Base-by-base conservation (phyloP, 1,140 invertebrate species). In the Oryzaephilus surinamensis region DNA sequence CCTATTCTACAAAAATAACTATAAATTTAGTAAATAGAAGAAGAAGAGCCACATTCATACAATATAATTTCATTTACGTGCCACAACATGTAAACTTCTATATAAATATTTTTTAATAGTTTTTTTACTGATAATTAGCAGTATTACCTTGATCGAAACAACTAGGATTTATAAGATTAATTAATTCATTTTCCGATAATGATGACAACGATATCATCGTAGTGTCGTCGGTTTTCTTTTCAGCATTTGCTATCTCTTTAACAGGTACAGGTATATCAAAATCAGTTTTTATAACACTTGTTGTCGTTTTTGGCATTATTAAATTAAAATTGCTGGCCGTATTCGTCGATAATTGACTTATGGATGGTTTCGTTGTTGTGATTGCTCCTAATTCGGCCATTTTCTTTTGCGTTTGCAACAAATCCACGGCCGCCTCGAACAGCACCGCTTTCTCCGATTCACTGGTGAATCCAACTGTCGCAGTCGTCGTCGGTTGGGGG, bases 141-240 rank as follows among this genome's bases (percentile, higher is more conserved):
- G 39, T 46, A 38, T 73, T 65, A 79, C 76, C 74, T 72, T 79
- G 77, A 65, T 87, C 83, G 55, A 89, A 89, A 60, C 81, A 84
- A 62, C 76, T 84, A 10, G 84, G 81, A 69, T 88, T 86, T 32
- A 89, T 88, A 57, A 86, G 84, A 55, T 78, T 85, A 31, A 89
- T 71, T 38, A 89, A 69, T 66, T 89, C 84, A 58, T 81, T 79
- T 52, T 87, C 84, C 33, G 81, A 84, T 76, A 89, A 84, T 32
- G 79, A 75, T 12, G 80, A 81, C 38, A 89, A 66, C 16, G 82
- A 77, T 57, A n/a, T n/a, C n/a, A n/a, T n/a, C 81, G 79, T 2
- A 75, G 70, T 43, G 79, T 62, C 55, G 76, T 73, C 68, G 62
- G 24, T 63, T 58, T 35, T 56, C 58, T 27, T 50, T n/a, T n/a